Evolutionary conservation across 2,797 vertebrate genomes (phyloP), one percentile per base, ranked within the genome.

Genomic region (Pseudochaenichthys georgianus): DNA sequence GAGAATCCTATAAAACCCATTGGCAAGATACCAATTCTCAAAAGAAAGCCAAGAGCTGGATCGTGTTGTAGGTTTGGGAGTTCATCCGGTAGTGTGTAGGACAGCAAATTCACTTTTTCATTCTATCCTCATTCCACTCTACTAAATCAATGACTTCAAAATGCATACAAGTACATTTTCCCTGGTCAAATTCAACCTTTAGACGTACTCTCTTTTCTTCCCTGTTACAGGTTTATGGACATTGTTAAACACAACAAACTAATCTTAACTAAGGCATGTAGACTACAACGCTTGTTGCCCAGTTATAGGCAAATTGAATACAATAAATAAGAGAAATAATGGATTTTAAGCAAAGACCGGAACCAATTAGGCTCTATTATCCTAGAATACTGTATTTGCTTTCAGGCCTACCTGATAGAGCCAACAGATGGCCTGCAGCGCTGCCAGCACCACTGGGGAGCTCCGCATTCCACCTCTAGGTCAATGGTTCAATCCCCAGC

Each of bases 401-500:
- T 61, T 28, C 4, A 19, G 34, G 42, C 59, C 31, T 45, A 73
- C 72, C 64, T 65, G 34, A 43, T 52, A 38, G 51, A 65, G 12
- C 6, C 8, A 70, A 57, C 90, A 90, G 88, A 87, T 77, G 81
- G 82, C 31, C 38, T 45, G 53, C 45, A 69, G 1, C 47, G 21
- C 73, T 70, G 77, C 38, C 48, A 19, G 23, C 6, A 23, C 50
- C 76, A 52, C 59, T 15, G 2, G 46, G 64, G 77, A 73, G 64
- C 28, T 79, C 62, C 46, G 75, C 65, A 17, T 54, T 77, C 82
- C 76, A 88, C 87, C 76, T 78, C 58, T 48, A 42, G 80, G 84
- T 82, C 77, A 80, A 82, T 3, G 84, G 88, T 83, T 91, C 73
- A 85, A 65, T 73, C 77, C 80, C 87, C 83, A 45, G 0, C 52